Base-by-base conservation (phyloP, 2,113 vertebrate species). In the Coryphaenoides rupestris region DNA sequence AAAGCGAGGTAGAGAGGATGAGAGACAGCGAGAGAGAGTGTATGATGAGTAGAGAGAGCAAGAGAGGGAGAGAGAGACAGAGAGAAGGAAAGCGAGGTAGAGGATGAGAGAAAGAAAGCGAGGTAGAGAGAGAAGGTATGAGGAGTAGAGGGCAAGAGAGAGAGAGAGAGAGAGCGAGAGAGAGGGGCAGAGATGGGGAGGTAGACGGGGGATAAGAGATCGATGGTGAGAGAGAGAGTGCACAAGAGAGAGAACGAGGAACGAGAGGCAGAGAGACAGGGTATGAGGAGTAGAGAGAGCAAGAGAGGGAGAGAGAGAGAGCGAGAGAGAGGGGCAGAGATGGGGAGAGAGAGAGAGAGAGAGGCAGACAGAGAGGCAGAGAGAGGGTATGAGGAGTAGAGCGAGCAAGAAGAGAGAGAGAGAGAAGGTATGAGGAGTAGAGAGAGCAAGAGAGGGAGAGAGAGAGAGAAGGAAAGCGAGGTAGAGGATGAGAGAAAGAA, bases 81-180 rank as follows among this genome's bases (percentile, higher is more conserved):
- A 74, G 12, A 21, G 14, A n/a, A n/a, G n/a, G n/a, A n/a, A n/a
- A n/a, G n/a, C n/a, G n/a, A 13, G 55, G 24, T 12, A 14, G 62
- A 21, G 6, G 49, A 3, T 3, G 3, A 26, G 24, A 26, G 24
- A 26, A 6, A 26, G 24, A 3, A 26, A 6, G 24, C 3, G 24
- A 55, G 33, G 45, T 16, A 59, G 57, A 47, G 33, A 58, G 23
- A 47, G 47, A 28, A n/a, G n/a, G n/a, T n/a, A n/a, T n/a, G 47
- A 62, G 23, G 49, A 55, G 46, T 15, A 74, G 15, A 21, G n/a
- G 60, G 69, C 73, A 55, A 73, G 72, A 63, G 55, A 79, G 9
- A 40, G 33, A 40, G 33, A 40, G 33, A 12, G 33, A 7, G 24
- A 26, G 6, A 26, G 24, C 3, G 24, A 26, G 24, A 26, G 24